phyloP scores from a whole-genome alignment of 2,888 invertebrate species.

The Lasioglossum vierecki region DNA sequence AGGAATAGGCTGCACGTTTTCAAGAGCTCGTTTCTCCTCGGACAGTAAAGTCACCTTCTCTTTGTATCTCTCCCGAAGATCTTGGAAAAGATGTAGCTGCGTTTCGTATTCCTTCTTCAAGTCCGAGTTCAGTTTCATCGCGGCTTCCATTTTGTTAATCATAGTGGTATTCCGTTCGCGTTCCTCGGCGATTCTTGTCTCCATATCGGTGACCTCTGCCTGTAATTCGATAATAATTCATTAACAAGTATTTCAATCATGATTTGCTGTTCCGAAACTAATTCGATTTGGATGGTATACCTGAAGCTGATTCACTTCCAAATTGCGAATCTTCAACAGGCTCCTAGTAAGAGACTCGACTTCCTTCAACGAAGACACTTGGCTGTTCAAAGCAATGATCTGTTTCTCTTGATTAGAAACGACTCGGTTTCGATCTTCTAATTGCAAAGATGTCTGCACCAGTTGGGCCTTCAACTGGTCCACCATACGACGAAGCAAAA shows the following conservation, averaged over 20 bases:
- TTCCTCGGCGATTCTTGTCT: conserved; percentile 89
- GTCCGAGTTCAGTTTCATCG: conserved; percentile 90
- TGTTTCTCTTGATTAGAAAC: conserved; percentile 90
- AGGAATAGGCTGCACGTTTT: conserved; percentile 45
- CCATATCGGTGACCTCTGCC: conserved; percentile 89
- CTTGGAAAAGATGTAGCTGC: conserved; percentile 90
- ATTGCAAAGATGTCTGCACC: conserved; percentile 73
- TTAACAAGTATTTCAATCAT: neutral
- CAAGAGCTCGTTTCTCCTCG: conserved; percentile 84
- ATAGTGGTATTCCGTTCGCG: conserved; percentile 89
- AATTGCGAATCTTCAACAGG: conserved; percentile 90
- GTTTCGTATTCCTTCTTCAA: conserved; percentile 91
- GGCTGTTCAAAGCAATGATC: conserved; percentile 89
- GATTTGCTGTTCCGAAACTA: neutral
- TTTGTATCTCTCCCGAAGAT: conserved; percentile 88
- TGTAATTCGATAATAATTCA: conserved; percentile 67
- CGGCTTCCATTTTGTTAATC: conserved; percentile 89
- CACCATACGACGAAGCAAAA: conserved; percentile 70
- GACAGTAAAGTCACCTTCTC: conserved; percentile 87
- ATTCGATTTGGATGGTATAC: conserved; percentile 75
- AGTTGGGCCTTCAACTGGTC: conserved; percentile 76
- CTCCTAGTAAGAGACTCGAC: conserved; percentile 93
- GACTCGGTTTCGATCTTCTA: conserved; percentile 76
- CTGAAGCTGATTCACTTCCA: conserved; percentile 91
- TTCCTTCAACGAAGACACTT: conserved; percentile 91